Percentiles rank a stretch among this genome's conserved stretches.
These are phyloP conservation scores for Pangasianodon hypophthalmus DNA, from an alignment of 2,113 vertebrate species.

Conservation along the genomic window DNA sequence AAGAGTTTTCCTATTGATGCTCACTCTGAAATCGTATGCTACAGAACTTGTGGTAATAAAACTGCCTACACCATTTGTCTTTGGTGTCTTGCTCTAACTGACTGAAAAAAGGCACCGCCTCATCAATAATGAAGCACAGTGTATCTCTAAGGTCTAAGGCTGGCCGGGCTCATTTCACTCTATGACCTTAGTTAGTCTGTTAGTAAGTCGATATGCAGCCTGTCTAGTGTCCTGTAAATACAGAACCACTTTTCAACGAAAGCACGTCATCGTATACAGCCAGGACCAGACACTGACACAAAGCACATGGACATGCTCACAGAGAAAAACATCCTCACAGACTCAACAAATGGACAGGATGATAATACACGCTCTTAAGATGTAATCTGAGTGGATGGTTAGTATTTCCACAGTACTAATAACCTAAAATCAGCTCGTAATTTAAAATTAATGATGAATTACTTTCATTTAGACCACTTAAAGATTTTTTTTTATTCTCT, in stretches of 20 bases:
- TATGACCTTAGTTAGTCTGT: conserved; percentile 20
- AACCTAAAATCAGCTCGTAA: neutral
- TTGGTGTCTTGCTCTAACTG: neutral
- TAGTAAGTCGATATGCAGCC: conserved; percentile 53
- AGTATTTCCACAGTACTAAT: neutral
- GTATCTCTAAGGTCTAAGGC: conserved; percentile 14
- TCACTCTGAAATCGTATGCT: neutral
- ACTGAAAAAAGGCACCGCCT: conserved; percentile 18
- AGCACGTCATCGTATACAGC: neutral
- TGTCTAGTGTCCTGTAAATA: conserved; percentile 47
- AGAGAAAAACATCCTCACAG: neutral
- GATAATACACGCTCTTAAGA: neutral
- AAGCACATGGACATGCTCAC: neutral
- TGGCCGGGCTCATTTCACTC: conserved; percentile 41
- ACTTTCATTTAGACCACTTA: neutral
- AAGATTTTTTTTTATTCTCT: neutral
- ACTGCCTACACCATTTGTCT: neutral
- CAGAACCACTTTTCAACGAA: conserved; percentile 30
- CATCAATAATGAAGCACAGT: conserved; percentile 26
- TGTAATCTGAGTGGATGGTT: neutral
- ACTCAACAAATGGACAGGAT: conserved; percentile 10
- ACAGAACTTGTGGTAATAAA: neutral
- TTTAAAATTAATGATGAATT: neutral
- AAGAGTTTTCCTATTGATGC: neutral
- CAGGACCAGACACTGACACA: neutral